These are phyloP conservation scores for Oscheius sp. DNA, from an alignment of 2,888 invertebrate species.

Conservation along the genomic window DNA sequence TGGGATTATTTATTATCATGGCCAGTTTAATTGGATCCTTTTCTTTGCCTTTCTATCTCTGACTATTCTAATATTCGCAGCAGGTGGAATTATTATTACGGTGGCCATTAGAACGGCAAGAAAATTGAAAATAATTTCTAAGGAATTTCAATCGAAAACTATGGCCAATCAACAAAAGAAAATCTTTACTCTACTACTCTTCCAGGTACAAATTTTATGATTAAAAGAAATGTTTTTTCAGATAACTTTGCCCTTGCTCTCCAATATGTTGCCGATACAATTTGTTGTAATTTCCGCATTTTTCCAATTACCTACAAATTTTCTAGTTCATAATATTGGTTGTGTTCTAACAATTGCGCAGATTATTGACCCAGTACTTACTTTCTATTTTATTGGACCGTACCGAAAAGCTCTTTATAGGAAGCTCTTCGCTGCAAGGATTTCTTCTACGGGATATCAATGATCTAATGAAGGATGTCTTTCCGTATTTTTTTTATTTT, in stretches of 20 bases:
- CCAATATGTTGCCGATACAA: neutral
- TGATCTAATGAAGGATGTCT: no score
- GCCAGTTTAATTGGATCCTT: no score
- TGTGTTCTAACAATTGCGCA: neutral
- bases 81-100: no score
- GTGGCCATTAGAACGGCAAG: no score
- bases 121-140: no score
- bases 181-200: neutral
- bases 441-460: no score
- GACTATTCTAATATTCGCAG: no score
- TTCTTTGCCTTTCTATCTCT: no score
- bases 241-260: neutral
- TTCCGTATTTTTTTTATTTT: no score
- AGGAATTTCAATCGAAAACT: neutral
- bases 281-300: neutral
- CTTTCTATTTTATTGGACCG: neutral
- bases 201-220: neutral
- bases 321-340: neutral
- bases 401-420: neutral
- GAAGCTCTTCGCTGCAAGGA: no score
- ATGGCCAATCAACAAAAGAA: neutral
- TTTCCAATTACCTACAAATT: neutral
- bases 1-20: neutral
- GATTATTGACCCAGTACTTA: conserved; percentile 8
- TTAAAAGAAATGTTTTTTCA: no score